A percentile compares a stretch with the other conserved stretches of the same genome.
Conservation (phyloP, 2,797 vertebrate genomes). For the Peromyscus eremicus region DNA sequence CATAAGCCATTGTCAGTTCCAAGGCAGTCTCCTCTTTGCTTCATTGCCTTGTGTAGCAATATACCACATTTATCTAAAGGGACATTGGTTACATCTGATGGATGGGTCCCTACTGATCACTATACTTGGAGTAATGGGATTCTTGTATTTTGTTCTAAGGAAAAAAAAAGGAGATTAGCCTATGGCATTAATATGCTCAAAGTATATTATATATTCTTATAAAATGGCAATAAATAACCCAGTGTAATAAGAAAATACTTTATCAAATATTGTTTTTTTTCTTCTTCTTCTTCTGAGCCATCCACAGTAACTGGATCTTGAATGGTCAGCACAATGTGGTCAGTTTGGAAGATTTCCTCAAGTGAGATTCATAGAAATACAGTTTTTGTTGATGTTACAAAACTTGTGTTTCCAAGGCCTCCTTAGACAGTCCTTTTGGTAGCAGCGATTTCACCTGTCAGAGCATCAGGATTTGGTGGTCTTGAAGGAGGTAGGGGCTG, state of each 20-base stretch:
- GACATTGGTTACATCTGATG: neutral
- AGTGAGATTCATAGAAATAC: neutral
- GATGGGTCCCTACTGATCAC: neutral
- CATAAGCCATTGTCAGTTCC: neutral
- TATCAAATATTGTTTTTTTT: neutral
- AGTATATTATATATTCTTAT: neutral
- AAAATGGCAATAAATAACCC: neutral
- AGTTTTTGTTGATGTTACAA: neutral
- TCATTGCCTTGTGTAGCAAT: neutral
- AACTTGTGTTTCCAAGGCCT: neutral
- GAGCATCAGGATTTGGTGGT: neutral
- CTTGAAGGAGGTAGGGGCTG: neutral
- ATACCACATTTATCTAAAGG: neutral
- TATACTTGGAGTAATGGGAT: neutral
- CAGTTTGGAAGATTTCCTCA: neutral
- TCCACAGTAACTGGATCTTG: neutral
- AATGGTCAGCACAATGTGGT: neutral
- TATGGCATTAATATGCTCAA: neutral
- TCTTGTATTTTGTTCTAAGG: constrained; percentile 33
- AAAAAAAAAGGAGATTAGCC: neutral
- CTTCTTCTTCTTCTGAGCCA: neutral
- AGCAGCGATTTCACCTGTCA: neutral
- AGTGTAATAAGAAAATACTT: neutral
- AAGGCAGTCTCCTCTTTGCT: neutral
- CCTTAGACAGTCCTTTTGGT: neutral